Conservation (phyloP, 2,888 invertebrate genomes). For the Pediacus dermestoides region DNA sequence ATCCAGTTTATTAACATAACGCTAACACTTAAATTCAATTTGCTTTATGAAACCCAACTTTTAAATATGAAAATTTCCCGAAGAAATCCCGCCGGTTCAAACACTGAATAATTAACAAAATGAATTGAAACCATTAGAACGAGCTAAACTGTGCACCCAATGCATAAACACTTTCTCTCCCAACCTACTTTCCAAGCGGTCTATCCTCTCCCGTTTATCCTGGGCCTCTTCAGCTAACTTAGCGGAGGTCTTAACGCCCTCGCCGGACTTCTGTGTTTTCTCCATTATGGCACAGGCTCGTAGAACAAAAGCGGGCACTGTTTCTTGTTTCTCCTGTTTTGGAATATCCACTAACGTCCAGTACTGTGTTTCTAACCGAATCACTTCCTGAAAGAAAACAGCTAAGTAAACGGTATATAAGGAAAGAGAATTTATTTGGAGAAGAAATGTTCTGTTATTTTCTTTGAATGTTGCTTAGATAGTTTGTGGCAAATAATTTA, state of each 20-base stretch:
- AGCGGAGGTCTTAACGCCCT: constrained; percentile 82
- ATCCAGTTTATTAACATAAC: too few species aligned
- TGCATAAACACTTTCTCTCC: too few species aligned
- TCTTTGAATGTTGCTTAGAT: too few species aligned
- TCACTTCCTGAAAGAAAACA: constrained; percentile 68
- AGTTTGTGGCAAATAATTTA: too few species aligned
- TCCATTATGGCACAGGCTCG: constrained; percentile 90
- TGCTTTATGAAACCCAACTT: too few species aligned
- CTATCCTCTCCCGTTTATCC: constrained; percentile 78
- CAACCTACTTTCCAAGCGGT: constrained; percentile 76
- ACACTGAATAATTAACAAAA: constrained; percentile 5
- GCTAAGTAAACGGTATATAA: neutral
- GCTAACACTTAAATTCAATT: too few species aligned
- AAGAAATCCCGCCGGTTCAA: too few species aligned
- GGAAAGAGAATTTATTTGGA: neutral
- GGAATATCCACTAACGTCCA: constrained; percentile 93
- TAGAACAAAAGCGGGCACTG: constrained; percentile 86
- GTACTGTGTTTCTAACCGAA: constrained; percentile 86
- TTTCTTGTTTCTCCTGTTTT: constrained; percentile 90
- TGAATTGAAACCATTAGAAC: neutral
- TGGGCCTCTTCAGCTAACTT: constrained; percentile 84
- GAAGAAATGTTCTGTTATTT: too few species aligned
- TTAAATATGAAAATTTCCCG: too few species aligned
- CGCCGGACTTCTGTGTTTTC: constrained; percentile 85
- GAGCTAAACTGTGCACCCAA: constrained; percentile 6